Percentiles rank a stretch among this genome's conserved stretches.
Evolutionary conservation across 2,113 vertebrate genomes (phyloP).

Genomic region (Patagioenas fasciata): DNA sequence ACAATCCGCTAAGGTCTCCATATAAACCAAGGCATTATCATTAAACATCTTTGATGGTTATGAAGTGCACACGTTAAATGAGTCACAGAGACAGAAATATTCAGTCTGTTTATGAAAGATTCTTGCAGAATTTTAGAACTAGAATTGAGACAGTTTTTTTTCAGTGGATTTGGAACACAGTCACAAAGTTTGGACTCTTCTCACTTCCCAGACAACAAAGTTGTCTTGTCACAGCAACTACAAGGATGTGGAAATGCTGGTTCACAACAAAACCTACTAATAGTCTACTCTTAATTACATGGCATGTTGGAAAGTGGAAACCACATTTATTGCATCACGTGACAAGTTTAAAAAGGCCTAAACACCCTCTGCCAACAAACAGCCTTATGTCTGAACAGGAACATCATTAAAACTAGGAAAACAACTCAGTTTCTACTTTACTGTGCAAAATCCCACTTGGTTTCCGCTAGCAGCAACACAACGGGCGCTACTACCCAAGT

Average conservation of each 20-base stretch:
- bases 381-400: not conserved
- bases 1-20: not conserved
- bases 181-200: not conserved
- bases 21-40: not conserved
- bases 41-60: not conserved
- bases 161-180: not conserved
- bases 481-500: not conserved
- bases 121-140: not conserved
- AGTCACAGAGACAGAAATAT: not conserved
- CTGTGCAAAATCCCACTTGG: not conserved
- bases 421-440: not conserved
- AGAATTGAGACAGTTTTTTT: not conserved
- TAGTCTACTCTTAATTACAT: not conserved
- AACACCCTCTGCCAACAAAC: not conserved
- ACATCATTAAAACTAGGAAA: not conserved
- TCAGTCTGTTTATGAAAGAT: not conserved
- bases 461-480: not conserved
- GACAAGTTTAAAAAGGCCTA: not conserved
- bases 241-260: not conserved
- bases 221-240: not conserved
- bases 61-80: not conserved
- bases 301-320: not conserved
- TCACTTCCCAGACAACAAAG: not conserved
- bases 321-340: not conserved
- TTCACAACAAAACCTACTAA: not conserved